Percentiles rank a stretch among this genome's conserved stretches.
phyloP scores from a whole-genome alignment of 1,140 invertebrate species.

The Pseudachorutes palmiensis region DNA sequence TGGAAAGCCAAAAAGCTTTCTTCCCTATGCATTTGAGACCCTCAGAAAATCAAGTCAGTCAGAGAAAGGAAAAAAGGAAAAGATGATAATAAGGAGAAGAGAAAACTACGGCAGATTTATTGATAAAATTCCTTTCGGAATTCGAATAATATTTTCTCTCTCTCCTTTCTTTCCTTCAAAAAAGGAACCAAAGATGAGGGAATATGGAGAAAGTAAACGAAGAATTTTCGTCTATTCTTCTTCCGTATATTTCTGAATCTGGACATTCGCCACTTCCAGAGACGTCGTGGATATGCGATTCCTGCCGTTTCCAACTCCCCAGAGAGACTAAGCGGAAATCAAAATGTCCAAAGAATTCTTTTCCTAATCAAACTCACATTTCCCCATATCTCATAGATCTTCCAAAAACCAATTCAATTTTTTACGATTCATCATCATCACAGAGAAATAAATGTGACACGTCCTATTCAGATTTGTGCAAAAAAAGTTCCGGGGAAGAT shows the following conservation, averaged over 20 bases:
- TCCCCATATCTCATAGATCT: background rate
- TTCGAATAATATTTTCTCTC: conserved; percentile 38
- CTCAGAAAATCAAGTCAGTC: conserved; percentile 5
- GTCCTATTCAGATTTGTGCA: too few relatives aligned
- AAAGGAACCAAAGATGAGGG: conserved; percentile 13
- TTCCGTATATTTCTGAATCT: background rate
- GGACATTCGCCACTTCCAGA: background rate
- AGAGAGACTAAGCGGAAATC: background rate
- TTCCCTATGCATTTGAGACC: conserved; percentile 2
- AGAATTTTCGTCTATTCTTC: conserved; percentile 22
- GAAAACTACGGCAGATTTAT: conserved; percentile 39
- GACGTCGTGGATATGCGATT: background rate
- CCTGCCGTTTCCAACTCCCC: background rate
- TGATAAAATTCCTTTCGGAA: conserved; percentile 40
- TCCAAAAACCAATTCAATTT: background rate
- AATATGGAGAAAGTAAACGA: background rate
- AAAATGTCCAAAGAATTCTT: background rate
- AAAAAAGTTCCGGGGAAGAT: too few relatives aligned
- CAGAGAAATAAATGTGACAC: too few relatives aligned
- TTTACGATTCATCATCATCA: background rate
- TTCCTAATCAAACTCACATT: background rate
- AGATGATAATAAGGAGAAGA: conserved; percentile 20
- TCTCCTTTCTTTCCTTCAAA: background rate
- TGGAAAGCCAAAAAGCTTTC: background rate
- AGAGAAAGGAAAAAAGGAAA: conserved; percentile 4